Conservation (phyloP, 1,140 invertebrate genomes). For the Bursaphelenchus mucronatus region DNA sequence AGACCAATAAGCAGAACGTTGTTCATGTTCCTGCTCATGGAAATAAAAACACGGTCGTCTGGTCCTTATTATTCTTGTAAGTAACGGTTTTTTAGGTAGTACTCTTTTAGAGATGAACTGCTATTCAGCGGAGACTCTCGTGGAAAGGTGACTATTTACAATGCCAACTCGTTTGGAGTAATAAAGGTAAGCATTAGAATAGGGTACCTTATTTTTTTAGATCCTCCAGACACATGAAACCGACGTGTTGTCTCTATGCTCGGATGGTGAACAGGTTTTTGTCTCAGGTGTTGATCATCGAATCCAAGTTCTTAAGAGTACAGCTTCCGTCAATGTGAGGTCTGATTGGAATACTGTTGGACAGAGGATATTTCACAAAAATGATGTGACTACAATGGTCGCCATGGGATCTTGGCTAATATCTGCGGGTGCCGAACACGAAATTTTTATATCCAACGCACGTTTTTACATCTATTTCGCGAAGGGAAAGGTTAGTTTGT, state of each 20-base stretch:
- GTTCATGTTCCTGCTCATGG: conserved; percentile 25
- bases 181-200: conserved; percentile 33
- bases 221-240: conserved; percentile 35
- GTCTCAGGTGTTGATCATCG: conserved; percentile 43
- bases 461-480: conserved; percentile 20
- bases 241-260: conserved; percentile 26
- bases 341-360: conserved; percentile 44
- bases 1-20: neutral
- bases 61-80: conserved; percentile 43
- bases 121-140: conserved; percentile 46
- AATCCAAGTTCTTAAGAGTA: conserved; percentile 38
- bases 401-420: conserved; percentile 35
- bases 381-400: conserved; percentile 35
- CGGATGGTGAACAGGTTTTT: conserved; percentile 32
- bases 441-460: conserved; percentile 37
- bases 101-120: conserved; percentile 31
- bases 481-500: neutral
- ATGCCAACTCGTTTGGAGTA: conserved; percentile 29
- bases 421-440: conserved; percentile 46
- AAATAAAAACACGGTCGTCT: conserved; percentile 30
- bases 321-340: conserved; percentile 21
- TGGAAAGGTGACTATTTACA: conserved; percentile 40
- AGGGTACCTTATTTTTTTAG: conserved; percentile 21
- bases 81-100: conserved; percentile 11
- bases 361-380: conserved; percentile 35